Percentiles rank a stretch among this genome's conserved stretches.
phyloP scores from a whole-genome alignment of 2,113 vertebrate species.

The Chunga burmeisteri region DNA sequence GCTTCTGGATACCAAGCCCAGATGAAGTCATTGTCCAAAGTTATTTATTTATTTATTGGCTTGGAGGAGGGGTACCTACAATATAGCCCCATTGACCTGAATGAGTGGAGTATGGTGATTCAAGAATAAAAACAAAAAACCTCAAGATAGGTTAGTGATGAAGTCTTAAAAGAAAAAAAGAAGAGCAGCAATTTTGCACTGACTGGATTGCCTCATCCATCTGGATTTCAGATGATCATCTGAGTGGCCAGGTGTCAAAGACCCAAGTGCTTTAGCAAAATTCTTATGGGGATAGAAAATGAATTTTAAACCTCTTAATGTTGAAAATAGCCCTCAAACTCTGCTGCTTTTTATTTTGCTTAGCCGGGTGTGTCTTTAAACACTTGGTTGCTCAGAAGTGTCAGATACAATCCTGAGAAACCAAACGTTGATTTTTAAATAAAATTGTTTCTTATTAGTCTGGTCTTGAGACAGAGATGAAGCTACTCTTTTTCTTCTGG shows the following conservation, averaged over 20 bases:
- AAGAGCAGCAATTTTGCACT: conserved; percentile 52
- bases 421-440: not conserved
- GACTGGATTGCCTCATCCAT: conserved; percentile 34
- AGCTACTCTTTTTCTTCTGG: conserved; percentile 54
- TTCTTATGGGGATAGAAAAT: conserved; percentile 40
- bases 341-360: conserved; percentile 32
- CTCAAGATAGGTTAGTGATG: not conserved
- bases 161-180: not conserved
- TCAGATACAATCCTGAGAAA: conserved; percentile 25
- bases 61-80: conserved; percentile 31
- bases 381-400: conserved; percentile 21
- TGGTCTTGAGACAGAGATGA: conserved; percentile 30
- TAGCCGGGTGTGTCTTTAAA: conserved; percentile 30
- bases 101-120: conserved; percentile 47
- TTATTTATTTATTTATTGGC: conserved; percentile 83
- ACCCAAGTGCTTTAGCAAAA: conserved; percentile 12
- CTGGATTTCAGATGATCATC: conserved; percentile 23
- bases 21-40: conserved; percentile 67
- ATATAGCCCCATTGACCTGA: conserved; percentile 32
- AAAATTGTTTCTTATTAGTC: not conserved
- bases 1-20: conserved; percentile 69
- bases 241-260: not conserved
- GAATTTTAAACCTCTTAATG: not conserved
- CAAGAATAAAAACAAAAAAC: not conserved
- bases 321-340: conserved; percentile 10